Conservation (phyloP, 2,797 vertebrate species). For the Clarias fuscus region DNA sequence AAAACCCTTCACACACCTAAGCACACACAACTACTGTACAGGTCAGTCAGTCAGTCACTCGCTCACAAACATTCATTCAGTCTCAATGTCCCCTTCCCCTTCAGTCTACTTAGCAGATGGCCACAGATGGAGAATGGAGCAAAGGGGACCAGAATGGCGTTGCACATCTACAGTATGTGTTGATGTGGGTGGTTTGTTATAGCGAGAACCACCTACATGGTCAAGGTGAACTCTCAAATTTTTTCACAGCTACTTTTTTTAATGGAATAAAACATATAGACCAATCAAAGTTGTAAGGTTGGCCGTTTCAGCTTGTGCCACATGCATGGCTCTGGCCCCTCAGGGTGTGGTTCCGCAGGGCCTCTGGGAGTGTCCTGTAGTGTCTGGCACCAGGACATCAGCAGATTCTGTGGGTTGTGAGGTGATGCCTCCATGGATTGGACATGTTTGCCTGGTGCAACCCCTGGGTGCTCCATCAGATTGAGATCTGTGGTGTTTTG, state of each 20-base stretch:
- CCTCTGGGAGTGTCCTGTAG: no score
- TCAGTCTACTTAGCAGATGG: slow-evolving; percentile 60
- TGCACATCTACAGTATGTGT: not conserved
- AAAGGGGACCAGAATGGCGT: slow-evolving; percentile 49
- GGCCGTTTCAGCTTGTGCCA: no score
- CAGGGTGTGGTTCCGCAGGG: no score
- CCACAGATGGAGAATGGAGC: slow-evolving; percentile 62
- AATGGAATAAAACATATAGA: not conserved
- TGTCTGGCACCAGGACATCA: no score
- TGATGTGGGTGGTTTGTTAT: not conserved
- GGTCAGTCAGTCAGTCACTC: not conserved
- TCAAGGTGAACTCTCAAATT: not conserved
- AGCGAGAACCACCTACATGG: not conserved
- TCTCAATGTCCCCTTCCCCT: slow-evolving; percentile 26
- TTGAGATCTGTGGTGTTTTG: no score
- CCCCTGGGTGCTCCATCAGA: no score
- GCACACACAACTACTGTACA: not conserved
- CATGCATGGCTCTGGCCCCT: no score
- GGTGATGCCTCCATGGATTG: no score
- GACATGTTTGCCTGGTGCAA: no score
- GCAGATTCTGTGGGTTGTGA: no score
- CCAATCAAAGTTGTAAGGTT: no score
- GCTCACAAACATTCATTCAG: not conserved
- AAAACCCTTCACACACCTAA: not conserved
- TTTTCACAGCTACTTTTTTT: not conserved